These are phyloP conservation scores for Oreochromis tanganicae DNA, from an alignment of 2,113 vertebrate genomes.

Conservation along the genomic window DNA sequence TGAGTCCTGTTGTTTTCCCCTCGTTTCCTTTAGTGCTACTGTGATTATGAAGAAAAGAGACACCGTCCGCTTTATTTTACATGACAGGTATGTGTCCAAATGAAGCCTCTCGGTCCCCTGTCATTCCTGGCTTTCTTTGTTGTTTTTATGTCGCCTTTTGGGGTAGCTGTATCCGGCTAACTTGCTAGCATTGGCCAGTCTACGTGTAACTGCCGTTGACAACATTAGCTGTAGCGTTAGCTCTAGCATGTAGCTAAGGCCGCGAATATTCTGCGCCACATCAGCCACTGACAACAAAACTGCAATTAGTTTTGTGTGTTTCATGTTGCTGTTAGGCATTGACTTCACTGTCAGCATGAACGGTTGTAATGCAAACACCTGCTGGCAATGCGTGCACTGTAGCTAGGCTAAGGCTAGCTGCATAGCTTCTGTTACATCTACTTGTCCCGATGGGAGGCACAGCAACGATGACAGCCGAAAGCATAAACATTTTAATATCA, in stretches of 20 bases:
- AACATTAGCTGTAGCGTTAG: constrained; percentile 39
- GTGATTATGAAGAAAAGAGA: constrained; percentile 52
- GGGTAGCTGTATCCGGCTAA: neutral
- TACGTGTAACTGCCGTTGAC: constrained; percentile 45
- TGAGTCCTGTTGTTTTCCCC: neutral
- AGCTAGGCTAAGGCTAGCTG: constrained; percentile 6
- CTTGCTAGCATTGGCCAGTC: constrained; percentile 19
- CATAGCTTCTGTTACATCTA: neutral
- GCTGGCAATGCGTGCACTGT: neutral
- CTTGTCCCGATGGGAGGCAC: neutral
- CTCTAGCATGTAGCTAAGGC: neutral
- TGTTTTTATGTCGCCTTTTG: neutral
- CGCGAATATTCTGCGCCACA: neutral
- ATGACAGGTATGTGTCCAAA: constrained; percentile 52
- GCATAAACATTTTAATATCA: neutral
- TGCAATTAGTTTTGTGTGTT: neutral
- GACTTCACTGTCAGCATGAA: neutral
- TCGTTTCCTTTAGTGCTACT: neutral
- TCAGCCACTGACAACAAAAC: neutral
- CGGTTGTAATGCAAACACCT: neutral
- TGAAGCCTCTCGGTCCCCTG: fast-evolving
- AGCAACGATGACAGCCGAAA: neutral
- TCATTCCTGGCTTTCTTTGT: too few species aligned
- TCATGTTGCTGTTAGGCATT: neutral
- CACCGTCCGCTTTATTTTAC: constrained; percentile 37